Evolutionary conservation across 2,888 invertebrate genomes (phyloP), one percentile per base, ranked within the genome.

Genomic region (Lithophane ornitopus): DNA sequence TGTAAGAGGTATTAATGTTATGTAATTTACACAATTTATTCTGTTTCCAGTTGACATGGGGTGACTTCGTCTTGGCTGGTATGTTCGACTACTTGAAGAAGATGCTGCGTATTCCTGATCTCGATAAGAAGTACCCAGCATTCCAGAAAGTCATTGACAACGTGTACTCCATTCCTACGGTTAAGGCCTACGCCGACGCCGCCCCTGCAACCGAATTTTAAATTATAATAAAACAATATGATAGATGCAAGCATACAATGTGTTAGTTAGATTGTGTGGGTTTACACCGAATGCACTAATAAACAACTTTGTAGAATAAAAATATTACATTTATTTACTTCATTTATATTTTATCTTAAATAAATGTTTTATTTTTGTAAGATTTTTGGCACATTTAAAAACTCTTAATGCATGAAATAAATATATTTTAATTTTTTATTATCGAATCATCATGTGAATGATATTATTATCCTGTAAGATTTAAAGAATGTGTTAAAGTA

Each of bases 131-230:
- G 78, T 92, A 93, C 81, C 95, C 95, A 0, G 89, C 89, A 9
- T 81, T 96, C 86, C 91, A 93, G 85, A 93, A 94, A 56, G 71
- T 95, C n/a, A 68, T 86, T 0, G 89, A 94, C 3, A 91, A 89
- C 54, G 92, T 96, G 0, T 85, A 86, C 2, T 83, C 91, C 11
- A 78, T 88, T 63, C 94, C 94, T 0, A 92, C 92, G 12, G 89
- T 96, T 56, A 95, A 95, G 81, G 92, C 92, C 9, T 96, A 93
- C 82, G 85, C 93, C 1, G 93, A 91, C 6, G 80, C 90, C 12
- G 90, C 91, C 11, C 90, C 82, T 0, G 63, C 49, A 1, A 22
- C 84, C 0, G 80, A 70, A 0, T 86, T 86, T 54, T 90, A 90
- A 82, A 28, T 41, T 49, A 16, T 28, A 16, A 12, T n/a, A n/a